Evolutionary conservation across 2,888 invertebrate species (phyloP).

Genomic region (Cotesia congregata): DNA sequence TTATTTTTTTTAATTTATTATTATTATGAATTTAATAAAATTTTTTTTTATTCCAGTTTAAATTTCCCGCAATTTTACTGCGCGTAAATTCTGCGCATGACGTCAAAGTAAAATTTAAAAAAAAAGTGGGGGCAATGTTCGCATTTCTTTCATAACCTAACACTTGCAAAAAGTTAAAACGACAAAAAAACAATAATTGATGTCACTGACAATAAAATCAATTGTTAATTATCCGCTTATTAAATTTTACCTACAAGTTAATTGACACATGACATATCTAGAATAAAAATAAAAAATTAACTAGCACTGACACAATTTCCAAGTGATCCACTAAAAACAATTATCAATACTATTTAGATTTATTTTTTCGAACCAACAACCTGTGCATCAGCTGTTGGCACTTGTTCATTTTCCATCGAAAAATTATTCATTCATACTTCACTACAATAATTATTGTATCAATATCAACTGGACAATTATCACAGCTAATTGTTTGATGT

Average conservation of each 20-base stretch:
- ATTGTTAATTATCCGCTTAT: too few relatives aligned
- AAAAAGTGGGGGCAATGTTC: neutral
- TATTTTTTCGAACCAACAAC: slow-evolving; percentile 45
- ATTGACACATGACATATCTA: too few relatives aligned
- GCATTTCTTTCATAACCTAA: neutral
- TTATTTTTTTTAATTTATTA: too few relatives aligned
- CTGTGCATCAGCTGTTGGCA: slow-evolving; percentile 51
- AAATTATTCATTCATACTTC: too few relatives aligned
- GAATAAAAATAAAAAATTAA: too few relatives aligned
- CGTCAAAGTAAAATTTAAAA: slow-evolving; percentile 5
- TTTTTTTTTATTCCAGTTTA: neutral
- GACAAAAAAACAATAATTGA: neutral
- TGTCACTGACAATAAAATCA: neutral
- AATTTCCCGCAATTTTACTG: neutral
- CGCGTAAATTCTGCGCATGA: neutral
- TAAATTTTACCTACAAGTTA: too few relatives aligned
- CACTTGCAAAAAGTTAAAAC: neutral
- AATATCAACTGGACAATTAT: too few relatives aligned
- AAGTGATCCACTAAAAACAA: neutral
- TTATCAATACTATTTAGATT: neutral
- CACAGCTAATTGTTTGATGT: neutral
- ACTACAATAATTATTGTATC: too few relatives aligned
- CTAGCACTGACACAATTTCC: too few relatives aligned
- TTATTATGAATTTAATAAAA: too few relatives aligned
- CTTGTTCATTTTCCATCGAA: slow-evolving; percentile 31